These are phyloP conservation scores for Chaetophractus vellerosus DNA, from an alignment of 2,797 vertebrate species.

Conservation along the genomic window DNA sequence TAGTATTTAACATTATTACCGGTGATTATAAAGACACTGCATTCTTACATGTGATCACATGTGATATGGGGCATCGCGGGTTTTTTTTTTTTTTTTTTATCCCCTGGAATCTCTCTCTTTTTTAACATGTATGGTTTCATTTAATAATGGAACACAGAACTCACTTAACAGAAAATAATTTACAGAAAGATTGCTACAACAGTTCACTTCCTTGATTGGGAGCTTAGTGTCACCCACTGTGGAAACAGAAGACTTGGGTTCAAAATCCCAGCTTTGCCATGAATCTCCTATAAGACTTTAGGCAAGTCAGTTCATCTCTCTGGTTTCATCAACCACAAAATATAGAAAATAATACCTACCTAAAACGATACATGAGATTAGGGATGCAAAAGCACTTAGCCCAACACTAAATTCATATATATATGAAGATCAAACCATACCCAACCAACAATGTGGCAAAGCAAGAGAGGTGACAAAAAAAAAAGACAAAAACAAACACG, in stretches of 20 bases:
- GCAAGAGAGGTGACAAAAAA: background rate
- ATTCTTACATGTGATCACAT: conserved; percentile 27
- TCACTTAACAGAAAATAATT: conserved; percentile 40
- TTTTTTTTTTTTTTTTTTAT: background rate
- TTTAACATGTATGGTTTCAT: background rate
- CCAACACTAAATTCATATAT: background rate
- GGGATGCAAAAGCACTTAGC: background rate
- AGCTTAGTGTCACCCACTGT: background rate
- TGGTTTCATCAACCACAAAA: background rate
- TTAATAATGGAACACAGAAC: background rate
- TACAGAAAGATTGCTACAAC: background rate
- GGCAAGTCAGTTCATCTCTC: background rate
- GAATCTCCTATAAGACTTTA: background rate
- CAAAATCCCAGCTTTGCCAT: conserved; percentile 12
- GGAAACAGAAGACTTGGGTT: conserved; percentile 19
- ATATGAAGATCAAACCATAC: background rate
- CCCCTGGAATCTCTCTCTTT: background rate
- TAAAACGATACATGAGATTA: background rate
- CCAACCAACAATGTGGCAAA: background rate
- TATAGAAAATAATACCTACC: background rate
- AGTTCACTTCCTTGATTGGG: background rate
- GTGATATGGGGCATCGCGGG: background rate
- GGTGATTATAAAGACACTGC: background rate
- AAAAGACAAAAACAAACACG: background rate
- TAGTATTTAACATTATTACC: background rate